Evolutionary conservation across 2,888 invertebrate species (phyloP).

Genomic region (Drosophila aldrichi): DNA sequence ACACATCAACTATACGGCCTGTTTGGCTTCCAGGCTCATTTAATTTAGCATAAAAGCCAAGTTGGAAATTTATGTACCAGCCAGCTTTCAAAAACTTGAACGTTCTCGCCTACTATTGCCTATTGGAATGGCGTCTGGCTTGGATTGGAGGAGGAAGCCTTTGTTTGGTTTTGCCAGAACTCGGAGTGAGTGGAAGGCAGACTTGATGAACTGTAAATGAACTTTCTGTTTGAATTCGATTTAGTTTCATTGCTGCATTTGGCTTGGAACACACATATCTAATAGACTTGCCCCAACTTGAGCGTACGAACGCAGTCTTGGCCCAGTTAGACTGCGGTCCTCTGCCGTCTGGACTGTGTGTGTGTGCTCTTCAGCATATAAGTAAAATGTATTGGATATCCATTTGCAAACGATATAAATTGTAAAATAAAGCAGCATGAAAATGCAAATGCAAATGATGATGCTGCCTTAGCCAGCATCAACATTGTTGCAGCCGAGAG

Average conservation of each 20-base stretch:
- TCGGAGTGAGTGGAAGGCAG: slow-evolving; percentile 7
- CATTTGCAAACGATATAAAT: slow-evolving; percentile 47
- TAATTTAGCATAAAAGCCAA: slow-evolving; percentile 77
- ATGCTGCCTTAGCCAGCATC: slow-evolving; percentile 8
- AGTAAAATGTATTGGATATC: slow-evolving; percentile 48
- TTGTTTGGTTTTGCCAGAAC: slow-evolving; percentile 42
- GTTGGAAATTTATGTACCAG: slow-evolving; percentile 50
- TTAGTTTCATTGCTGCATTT: slow-evolving; percentile 71
- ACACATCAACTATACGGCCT: not conserved
- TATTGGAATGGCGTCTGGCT: not conserved
- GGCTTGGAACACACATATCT: slow-evolving; percentile 40
- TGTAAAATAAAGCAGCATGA: slow-evolving; percentile 52
- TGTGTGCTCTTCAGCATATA: slow-evolving; percentile 11
- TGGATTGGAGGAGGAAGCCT: slow-evolving; percentile 4
- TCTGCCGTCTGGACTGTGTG: slow-evolving; percentile 24
- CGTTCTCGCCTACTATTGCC: slow-evolving; percentile 22
- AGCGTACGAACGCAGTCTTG: slow-evolving; percentile 13
- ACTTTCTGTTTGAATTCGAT: slow-evolving; percentile 79
- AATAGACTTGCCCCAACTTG: slow-evolving; percentile 33
- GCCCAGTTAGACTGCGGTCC: slow-evolving; percentile 6
- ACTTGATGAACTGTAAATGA: slow-evolving; percentile 81
- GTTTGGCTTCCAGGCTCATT: slow-evolving; percentile 51
- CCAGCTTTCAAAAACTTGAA: slow-evolving; percentile 36
- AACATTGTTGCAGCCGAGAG: slow-evolving; percentile 24
- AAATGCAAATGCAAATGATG: slow-evolving; percentile 46